Base-by-base conservation (phyloP, 1,140 invertebrate species). In the Apolygus lucorum region DNA sequence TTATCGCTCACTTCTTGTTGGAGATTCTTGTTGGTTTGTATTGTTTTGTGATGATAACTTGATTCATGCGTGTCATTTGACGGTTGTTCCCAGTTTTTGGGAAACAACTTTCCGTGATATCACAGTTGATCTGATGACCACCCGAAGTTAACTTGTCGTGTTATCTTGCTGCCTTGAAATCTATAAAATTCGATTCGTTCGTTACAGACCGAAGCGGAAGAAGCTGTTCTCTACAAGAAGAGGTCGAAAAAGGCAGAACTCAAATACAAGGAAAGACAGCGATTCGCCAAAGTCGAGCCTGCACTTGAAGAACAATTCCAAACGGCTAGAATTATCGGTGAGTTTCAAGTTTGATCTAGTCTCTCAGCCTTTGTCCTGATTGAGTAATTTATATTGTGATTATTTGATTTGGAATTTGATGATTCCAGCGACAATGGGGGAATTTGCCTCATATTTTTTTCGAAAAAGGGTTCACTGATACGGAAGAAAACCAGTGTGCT, bases 271-370 rank as follows among this genome's bases (percentile, higher is more conserved):
- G 84, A 88, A 28, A 88, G 97, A 73, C 95, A 99, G 80, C 91
- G 93, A 78, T 84, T 86, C 63, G 91, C 93, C 34, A 96, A 96
- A 81, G 93, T 99, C 73, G 97, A 99, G 78, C 85, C 87, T 72
- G 88, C 88, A 70, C 76, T 99, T 52, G 93, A 98, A 81, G 96
- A 99, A 80, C 95, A 99, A 80, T 99, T 99, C 85, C 86, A 90
- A 71, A 93, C 93, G 78, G 95, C 96, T 75, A 88, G 95, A 80
- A 84, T 99, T 74, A 83, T 97, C 76, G 95, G 94, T 94, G 83
- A 81, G 80, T 25, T 54, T 4, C n/a, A n/a, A n/a, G n/a, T n/a
- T n/a, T n/a, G n/a, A n/a, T n/a, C n/a, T n/a, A n/a, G n/a, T n/a
- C n/a, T n/a, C n/a, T n/a, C n/a, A n/a, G n/a, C n/a, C n/a, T n/a